These are phyloP conservation scores for Mesocentrotus franciscanus DNA, from an alignment of 53 echinoderm and acorn worm genomes.

Conservation along the genomic window DNA sequence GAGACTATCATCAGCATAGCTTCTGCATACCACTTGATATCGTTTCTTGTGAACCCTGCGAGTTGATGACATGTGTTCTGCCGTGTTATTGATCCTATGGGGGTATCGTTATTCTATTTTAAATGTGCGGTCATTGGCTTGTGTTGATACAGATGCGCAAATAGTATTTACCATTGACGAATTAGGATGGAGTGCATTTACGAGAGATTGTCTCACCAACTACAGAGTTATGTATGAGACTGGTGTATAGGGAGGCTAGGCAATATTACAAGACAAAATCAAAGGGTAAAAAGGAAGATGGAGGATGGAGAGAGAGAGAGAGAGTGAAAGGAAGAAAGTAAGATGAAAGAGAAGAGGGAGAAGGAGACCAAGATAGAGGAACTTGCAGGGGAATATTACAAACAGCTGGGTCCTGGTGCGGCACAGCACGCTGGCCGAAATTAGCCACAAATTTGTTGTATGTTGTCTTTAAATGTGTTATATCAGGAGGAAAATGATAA, in stretches of 20 bases:
- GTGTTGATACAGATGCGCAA: conserved; percentile 21
- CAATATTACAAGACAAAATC: not conserved
- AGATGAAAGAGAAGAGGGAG: not conserved
- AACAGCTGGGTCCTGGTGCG: too few species aligned
- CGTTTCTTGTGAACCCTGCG: not conserved
- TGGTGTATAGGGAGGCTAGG: not conserved
- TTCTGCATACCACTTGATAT: not conserved
- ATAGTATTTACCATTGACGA: not conserved
- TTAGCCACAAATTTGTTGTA: too few species aligned
- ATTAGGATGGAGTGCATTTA: not conserved
- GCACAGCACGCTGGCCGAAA: too few species aligned
- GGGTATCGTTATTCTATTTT: conserved; percentile 38
- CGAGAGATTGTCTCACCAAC: not conserved
- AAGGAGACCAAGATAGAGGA: not conserved
- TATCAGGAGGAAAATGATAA: too few species aligned
- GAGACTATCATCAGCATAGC: not conserved
- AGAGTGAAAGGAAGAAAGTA: not conserved
- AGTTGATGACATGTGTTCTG: not conserved
- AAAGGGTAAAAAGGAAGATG: not conserved
- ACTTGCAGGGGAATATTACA: too few species aligned
- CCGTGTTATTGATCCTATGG: not conserved
- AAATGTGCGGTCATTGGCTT: conserved; percentile 20
- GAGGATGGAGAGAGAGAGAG: not conserved
- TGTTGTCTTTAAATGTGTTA: too few species aligned
- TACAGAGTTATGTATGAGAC: not conserved